Base-by-base conservation (phyloP, 2,888 invertebrate genomes). In the Carabus problematicus region DNA sequence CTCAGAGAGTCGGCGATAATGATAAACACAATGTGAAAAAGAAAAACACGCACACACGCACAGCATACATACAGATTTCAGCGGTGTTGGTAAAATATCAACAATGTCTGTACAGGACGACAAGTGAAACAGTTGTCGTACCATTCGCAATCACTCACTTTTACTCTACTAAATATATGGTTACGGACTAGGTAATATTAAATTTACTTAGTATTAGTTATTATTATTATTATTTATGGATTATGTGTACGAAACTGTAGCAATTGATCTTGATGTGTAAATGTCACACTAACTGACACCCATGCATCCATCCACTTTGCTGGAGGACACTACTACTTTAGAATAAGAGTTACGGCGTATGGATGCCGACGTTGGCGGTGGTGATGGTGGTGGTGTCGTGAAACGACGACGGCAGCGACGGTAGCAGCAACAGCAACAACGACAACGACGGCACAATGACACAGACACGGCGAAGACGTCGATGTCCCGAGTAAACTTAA, bases 401-500 rank as follows among this genome's bases (percentile, higher is more conserved):
- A n/a, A n/a, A 40, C 70, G 71, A 63, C 67, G 66, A 52, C 66
- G 66, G 75, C 0, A 73, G 72, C 0, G 78, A 83, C 0, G 84
- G 83, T 0, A 78, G 79, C 55, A 74, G 75, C 75, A 79, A 77
- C 18, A 82, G 78, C 1, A 70, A 12, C 0, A 82, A 75, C 0
- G 77, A 43, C 0, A 83, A 77, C 0, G 84, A 84, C 0, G 82
- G 82, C 0, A 76, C 72, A 0, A 82, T 0, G 80, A 81, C 0
- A 79, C 82, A 0, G 79, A 76, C 1, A 83, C 74, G 0, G 82
- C 82, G 0, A 79, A 75, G 72, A 84, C 83, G 70, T 82, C 82
- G 40, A 83, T 83, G 54, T 83, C 78, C 0, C 84, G 84, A 84
- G 84, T 78, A 0, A 73, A 72, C 69, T 6, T 79, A 77, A 11